Evolutionary conservation across 2,888 invertebrate genomes (phyloP).

Genomic region (Bellardia pandia): DNA sequence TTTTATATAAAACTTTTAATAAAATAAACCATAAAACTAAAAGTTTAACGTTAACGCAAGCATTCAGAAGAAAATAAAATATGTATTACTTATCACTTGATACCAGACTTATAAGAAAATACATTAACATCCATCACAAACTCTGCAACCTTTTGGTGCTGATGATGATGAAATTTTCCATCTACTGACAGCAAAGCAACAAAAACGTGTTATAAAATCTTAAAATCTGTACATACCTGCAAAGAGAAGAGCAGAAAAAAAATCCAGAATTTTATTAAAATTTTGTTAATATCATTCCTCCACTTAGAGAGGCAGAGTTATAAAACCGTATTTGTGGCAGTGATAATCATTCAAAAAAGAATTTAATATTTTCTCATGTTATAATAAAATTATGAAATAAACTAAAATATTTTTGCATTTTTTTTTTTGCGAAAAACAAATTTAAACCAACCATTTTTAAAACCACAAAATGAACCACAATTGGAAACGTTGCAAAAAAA

Average conservation of each 20-base stretch:
- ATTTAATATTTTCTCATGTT: background rate
- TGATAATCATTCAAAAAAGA: constrained; percentile 14
- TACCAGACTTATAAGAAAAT: constrained; percentile 14
- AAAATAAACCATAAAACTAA: constrained; percentile 22
- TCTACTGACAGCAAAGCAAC: background rate
- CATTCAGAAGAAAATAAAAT: background rate
- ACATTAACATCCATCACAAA: constrained; percentile 26
- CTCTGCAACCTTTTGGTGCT: background rate
- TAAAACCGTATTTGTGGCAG: constrained; percentile 3
- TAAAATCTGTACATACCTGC: constrained; percentile 65
- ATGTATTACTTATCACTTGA: constrained; percentile 52
- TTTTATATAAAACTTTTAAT: constrained; percentile 18
- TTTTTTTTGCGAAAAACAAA: constrained; percentile 1
- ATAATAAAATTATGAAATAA: constrained; percentile 33
- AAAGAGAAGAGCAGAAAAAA: constrained; percentile 41
- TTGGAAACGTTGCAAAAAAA: constrained; percentile 23
- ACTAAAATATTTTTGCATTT: constrained; percentile 5
- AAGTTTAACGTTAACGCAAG: background rate
- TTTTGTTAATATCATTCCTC: constrained; percentile 1
- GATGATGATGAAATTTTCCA: constrained; percentile 35
- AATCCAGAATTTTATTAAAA: constrained; percentile 39
- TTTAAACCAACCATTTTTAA: constrained; percentile 52
- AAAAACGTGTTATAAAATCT: constrained; percentile 22
- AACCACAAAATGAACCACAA: constrained; percentile 69
- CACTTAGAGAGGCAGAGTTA: background rate